phyloP scores from a whole-genome alignment of 2,113 vertebrate genomes.

The Peromyscus leucopus region DNA sequence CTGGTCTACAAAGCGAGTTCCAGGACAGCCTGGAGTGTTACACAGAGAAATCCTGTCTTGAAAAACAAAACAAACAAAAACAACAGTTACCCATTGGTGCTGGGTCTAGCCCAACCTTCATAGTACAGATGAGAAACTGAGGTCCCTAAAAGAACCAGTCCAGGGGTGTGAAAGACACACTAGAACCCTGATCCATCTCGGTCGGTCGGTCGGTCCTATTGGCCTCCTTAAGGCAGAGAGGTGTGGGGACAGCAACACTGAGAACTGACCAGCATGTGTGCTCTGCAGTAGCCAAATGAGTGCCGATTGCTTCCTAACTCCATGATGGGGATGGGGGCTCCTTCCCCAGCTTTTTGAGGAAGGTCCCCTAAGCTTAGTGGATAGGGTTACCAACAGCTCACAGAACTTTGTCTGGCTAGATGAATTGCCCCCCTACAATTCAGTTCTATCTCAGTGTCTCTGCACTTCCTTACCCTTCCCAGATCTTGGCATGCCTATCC shows the following conservation, averaged over 20 bases:
- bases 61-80: not conserved
- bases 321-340: not conserved
- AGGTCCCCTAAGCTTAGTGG: not conserved
- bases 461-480: not conserved
- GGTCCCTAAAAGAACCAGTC: not conserved
- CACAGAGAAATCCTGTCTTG: too few relatives aligned
- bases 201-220: not conserved
- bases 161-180: not conserved
- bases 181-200: not conserved
- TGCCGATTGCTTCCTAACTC: not conserved
- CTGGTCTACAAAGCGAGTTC: too few relatives aligned
- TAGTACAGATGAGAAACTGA: not conserved
- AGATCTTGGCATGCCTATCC: not conserved
- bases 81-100: not conserved
- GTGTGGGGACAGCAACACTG: not conserved
- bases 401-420: not conserved
- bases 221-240: not conserved
- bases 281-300: not conserved
- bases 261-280: not conserved
- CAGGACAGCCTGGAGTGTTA: too few relatives aligned
- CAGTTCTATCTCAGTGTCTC: not conserved
- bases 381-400: not conserved
- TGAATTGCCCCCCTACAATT: not conserved
- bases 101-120: slow-evolving; percentile 1
- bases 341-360: not conserved